Percentiles rank a stretch among this genome's conserved stretches.
phyloP scores from a whole-genome alignment of 1,140 invertebrate genomes.

The Olivierus martensii region DNA sequence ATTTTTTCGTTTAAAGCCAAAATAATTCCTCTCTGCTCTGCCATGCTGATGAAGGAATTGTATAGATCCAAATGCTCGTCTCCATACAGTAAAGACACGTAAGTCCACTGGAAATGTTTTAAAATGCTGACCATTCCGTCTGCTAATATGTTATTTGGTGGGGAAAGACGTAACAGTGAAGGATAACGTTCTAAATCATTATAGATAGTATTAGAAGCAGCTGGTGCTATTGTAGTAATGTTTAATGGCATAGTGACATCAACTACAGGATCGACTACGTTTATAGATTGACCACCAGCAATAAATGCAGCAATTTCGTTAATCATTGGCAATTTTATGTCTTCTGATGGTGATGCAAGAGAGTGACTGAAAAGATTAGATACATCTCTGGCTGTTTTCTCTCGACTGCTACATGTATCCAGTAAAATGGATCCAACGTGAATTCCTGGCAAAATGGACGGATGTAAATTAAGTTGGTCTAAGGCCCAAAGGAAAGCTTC shows the following conservation, averaged over 20 bases:
- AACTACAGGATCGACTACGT: constrained; percentile 15
- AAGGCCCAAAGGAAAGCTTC: constrained; percentile 37
- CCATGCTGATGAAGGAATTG: constrained; percentile 19
- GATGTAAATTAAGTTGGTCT: constrained; percentile 32
- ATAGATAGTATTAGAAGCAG: constrained; percentile 18
- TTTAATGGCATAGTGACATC: constrained; percentile 19
- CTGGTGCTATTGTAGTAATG: constrained; percentile 22
- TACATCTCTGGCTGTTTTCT: constrained; percentile 23
- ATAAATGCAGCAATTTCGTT: constrained; percentile 22
- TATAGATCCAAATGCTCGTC: constrained; percentile 21
- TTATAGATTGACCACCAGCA: constrained; percentile 10
- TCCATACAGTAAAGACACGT: constrained; percentile 23
- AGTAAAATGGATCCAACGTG: constrained; percentile 26
- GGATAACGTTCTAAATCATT: constrained; percentile 21
- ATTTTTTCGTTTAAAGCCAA: constrained; percentile 16
- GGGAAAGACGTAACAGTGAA: constrained; percentile 22
- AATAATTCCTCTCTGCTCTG: constrained; percentile 8
- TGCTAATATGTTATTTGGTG: constrained; percentile 21
- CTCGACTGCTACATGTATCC: constrained; percentile 23
- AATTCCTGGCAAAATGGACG: constrained; percentile 22
- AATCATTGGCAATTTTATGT: constrained; percentile 17
- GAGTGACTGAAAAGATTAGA: constrained; percentile 21
- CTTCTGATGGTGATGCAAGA: constrained; percentile 6
- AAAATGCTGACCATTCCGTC: constrained; percentile 20
- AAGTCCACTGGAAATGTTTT: constrained; percentile 22